A percentile compares a stretch with the other conserved stretches of the same genome.
These are phyloP conservation scores for Drosophila mayri DNA, from an alignment of 1,140 invertebrate species.

Conservation along the genomic window DNA sequence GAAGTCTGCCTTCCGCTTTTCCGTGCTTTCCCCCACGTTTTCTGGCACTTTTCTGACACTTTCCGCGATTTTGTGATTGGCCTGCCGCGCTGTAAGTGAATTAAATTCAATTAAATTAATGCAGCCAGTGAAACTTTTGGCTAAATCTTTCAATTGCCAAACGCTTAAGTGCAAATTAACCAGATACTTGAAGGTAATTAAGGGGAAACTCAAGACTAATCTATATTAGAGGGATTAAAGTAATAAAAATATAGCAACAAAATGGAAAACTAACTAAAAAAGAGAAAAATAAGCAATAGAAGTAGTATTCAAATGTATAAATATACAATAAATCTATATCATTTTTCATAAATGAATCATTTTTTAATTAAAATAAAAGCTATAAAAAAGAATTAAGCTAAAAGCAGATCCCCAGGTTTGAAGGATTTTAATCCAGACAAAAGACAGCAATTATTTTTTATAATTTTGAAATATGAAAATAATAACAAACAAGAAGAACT, in stretches of 20 bases:
- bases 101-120: slow-evolving; percentile 68
- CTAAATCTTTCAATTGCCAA: slow-evolving; percentile 44
- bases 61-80: slow-evolving; percentile 46
- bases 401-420: not conserved
- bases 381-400: not conserved
- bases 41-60: slow-evolving; percentile 70
- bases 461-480: not conserved
- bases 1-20: slow-evolving; percentile 18
- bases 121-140: slow-evolving; percentile 26
- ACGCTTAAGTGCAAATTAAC: slow-evolving; percentile 16
- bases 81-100: slow-evolving; percentile 58
- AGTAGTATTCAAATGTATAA: not conserved
- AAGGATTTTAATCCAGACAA: not conserved
- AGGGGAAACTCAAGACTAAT: accelerated
- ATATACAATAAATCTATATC: not conserved
- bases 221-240: not conserved
- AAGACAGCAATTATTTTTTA: not conserved
- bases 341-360: not conserved
- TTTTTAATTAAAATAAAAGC: not conserved
- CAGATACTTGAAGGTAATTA: not conserved
- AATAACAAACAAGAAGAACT: not conserved
- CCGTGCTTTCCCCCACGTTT: not conserved
- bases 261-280: not conserved
- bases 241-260: not conserved
- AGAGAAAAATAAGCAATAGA: not conserved